Evolutionary conservation across 2,797 vertebrate genomes (phyloP), one percentile per base, ranked within the genome.

Genomic region (Tinamus major): DNA sequence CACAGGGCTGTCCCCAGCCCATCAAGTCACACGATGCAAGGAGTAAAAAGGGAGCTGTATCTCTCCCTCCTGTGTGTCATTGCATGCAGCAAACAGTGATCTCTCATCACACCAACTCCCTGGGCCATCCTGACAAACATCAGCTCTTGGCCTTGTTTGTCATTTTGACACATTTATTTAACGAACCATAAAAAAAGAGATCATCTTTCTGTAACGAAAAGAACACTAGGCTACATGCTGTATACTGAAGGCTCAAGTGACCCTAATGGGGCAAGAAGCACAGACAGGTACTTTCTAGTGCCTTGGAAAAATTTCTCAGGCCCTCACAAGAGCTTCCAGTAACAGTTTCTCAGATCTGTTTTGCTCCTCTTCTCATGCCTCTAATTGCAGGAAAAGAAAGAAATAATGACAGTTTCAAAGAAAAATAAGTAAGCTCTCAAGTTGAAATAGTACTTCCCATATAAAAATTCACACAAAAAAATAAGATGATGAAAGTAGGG

Each of bases 201-300:
- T 49, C 23, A 17, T 19, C 44, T 65, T 29, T 75, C 31, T 37
- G 42, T 49, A 49, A 41, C 42, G 8, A 76, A 33, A 70, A 51
- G 4, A 51, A 15, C 35, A 56, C 26, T 10, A 51, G 41, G 15
- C 7, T 2, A 33, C 6, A 8, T 65, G 33, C 5, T 64, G 33
- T 6, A 48, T 23, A 9, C 31, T 10, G 4, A 15, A 0, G 0
- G 33, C 44, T 80, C 20, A 21, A 56, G 37, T 10, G 14, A 53
- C 10, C 7, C 31, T 2, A 27, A 5, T 2, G 13, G 51, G 29
- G 6, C 4, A 69, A 46, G 37, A n/a, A n/a, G 7, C 3, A 15
- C 35, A 33, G 59, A 44, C 2, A 4, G 35, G 26, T 5, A 21
- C 37, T 72, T 49, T 17, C 49, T 65, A 55, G 5, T 1, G 1